Evolutionary conservation across 2,113 vertebrate species (phyloP).

Genomic region (Chitala chitala): DNA sequence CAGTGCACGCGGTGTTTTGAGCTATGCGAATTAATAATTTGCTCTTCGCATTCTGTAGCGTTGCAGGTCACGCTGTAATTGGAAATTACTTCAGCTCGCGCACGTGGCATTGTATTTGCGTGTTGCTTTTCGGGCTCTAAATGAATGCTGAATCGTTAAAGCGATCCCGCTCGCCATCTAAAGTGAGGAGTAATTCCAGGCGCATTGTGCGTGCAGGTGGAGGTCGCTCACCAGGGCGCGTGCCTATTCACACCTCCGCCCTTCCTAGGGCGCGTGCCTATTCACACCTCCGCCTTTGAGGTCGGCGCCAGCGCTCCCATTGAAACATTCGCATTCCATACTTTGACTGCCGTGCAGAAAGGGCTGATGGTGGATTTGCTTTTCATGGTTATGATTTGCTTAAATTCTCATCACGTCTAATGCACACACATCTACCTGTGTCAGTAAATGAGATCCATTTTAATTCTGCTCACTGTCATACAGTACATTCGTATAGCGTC

Average conservation of each 20-base stretch:
- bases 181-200: conserved; percentile 27
- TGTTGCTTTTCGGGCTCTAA: background rate
- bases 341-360: conserved; percentile 28
- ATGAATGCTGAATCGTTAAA: conserved; percentile 29
- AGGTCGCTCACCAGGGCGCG: conserved; percentile 27
- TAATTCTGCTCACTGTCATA: conserved; percentile 24
- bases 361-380: background rate
- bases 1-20: too few species aligned
- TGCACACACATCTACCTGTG: conserved; percentile 25
- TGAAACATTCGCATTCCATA: conserved; percentile 22
- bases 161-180: conserved; percentile 27
- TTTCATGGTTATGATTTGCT: conserved; percentile 19
- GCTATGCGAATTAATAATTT: background rate
- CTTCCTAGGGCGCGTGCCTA: conserved; percentile 24
- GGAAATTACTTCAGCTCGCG: background rate
- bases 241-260: conserved; percentile 32
- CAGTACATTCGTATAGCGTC: conserved; percentile 14
- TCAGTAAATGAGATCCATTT: conserved; percentile 12
- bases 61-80: background rate
- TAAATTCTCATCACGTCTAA: conserved; percentile 26
- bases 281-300: conserved; percentile 33
- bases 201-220: conserved; percentile 34
- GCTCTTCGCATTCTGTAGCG: background rate
- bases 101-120: background rate
- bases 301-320: conserved; percentile 29